Conservation (phyloP, 2,888 invertebrate genomes). For the Ochlodes sylvanus region DNA sequence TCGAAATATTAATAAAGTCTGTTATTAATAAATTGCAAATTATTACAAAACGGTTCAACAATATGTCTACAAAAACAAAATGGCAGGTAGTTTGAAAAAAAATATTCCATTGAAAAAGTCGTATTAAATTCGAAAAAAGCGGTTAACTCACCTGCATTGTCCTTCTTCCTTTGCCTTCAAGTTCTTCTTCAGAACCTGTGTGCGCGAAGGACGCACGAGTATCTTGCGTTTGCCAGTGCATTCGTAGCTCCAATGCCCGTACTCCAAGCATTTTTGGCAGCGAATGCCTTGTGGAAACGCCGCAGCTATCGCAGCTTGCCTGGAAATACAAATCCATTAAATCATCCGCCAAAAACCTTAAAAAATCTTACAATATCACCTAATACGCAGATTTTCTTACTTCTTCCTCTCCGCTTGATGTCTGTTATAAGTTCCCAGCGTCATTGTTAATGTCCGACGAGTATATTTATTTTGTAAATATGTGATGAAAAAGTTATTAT, state of each 20-base stretch:
- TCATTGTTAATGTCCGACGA: conserved; percentile 57
- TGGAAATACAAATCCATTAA: conserved; percentile 48
- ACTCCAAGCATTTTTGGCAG: conserved; percentile 96
- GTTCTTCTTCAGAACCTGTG: conserved; percentile 90
- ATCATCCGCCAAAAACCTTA: conserved; percentile 23
- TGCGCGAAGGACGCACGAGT: conserved; percentile 92
- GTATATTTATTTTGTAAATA: conserved; percentile 5
- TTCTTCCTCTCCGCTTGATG: conserved; percentile 78
- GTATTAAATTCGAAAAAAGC: conserved; percentile 32
- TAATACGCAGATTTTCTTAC: conserved; percentile 53
- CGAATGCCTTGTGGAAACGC: conserved; percentile 91
- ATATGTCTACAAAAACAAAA: not conserved
- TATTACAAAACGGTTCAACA: not conserved
- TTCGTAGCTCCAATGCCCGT: conserved; percentile 98
- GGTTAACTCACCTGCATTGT: conserved; percentile 64
- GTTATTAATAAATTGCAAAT: no score
- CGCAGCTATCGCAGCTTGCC: conserved; percentile 86
- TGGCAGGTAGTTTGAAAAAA: conserved; percentile 21
- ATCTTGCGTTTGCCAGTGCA: conserved; percentile 96
- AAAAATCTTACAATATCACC: conserved; percentile 14
- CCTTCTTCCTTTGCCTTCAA: conserved; percentile 71
- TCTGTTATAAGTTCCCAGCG: conserved; percentile 78
- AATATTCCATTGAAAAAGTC: conserved; percentile 16
- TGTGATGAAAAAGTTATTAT: conserved; percentile 14
- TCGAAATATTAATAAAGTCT: no score